These are phyloP conservation scores for Acanthopagrus latus DNA, from an alignment of 2,797 vertebrate genomes.

Conservation along the genomic window DNA sequence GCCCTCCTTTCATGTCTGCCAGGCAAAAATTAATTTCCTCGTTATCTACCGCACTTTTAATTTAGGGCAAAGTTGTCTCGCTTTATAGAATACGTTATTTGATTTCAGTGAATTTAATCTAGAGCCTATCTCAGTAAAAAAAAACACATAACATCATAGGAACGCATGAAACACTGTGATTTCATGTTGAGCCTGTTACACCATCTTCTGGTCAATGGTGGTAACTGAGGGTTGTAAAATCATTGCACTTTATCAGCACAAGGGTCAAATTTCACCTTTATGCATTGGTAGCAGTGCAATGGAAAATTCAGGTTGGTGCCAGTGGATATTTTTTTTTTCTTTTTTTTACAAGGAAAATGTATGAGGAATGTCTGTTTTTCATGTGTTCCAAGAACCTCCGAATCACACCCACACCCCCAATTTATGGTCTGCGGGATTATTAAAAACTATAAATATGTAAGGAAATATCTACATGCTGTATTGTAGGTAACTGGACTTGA, in stretches of 20 bases:
- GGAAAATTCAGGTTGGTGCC: not conserved
- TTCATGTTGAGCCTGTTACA: not conserved
- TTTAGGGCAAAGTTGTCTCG: not conserved
- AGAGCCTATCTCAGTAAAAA: not conserved
- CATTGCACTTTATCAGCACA: not conserved
- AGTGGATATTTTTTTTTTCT: too few species aligned
- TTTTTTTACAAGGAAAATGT: not conserved
- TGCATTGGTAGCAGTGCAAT: not conserved
- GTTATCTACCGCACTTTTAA: not conserved
- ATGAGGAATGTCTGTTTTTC: not conserved
- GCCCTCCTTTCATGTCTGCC: not conserved
- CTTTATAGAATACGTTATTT: not conserved
- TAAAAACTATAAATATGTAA: not conserved
- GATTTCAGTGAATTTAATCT: not conserved
- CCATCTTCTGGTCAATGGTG: slow-evolving; percentile 66
- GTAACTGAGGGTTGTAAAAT: not conserved
- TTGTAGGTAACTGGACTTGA: too few species aligned
- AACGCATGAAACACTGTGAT: not conserved
- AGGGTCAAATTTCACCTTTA: not conserved
- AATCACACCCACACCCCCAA: not conserved
- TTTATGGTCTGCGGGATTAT: not conserved
- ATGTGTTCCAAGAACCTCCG: too few species aligned
- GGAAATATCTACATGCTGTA: too few species aligned
- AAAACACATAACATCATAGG: not conserved
- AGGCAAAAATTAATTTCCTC: slow-evolving; percentile 13